Percentiles rank a stretch among this genome's conserved stretches.
Conservation (phyloP, 2,797 vertebrate genomes). For the Xenopus petersii region DNA sequence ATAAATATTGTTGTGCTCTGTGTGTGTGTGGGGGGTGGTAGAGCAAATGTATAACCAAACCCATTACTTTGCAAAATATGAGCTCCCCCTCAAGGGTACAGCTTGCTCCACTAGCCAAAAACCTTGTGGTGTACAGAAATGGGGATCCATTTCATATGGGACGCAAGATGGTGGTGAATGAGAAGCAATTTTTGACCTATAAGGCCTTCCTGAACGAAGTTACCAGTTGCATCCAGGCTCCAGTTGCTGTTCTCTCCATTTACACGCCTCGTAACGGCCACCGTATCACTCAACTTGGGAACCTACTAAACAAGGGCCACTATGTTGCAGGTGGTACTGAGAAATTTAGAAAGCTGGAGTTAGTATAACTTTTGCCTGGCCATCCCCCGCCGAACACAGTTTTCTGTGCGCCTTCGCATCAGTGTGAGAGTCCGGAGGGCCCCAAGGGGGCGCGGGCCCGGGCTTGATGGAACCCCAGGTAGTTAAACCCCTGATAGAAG, state of each 20-base stretch:
- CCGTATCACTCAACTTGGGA: slow-evolving; percentile 66
- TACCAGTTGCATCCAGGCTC: slow-evolving; percentile 71
- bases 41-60: background rate
- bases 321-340: slow-evolving; percentile 88
- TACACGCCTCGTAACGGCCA: slow-evolving; percentile 78
- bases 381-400: too few species aligned
- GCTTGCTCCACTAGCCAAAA: slow-evolving; percentile 73
- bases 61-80: slow-evolving; percentile 33
- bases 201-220: slow-evolving; percentile 83
- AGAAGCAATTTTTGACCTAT: slow-evolving; percentile 74
- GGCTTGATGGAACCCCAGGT: too few species aligned
- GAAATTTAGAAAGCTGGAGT: slow-evolving; percentile 81
- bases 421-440: too few species aligned
- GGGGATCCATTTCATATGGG: slow-evolving; percentile 83
- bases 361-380: slow-evolving; percentile 61
- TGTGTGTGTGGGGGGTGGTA: background rate
- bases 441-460: too few species aligned
- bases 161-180: slow-evolving; percentile 79
- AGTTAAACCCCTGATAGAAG: too few species aligned
- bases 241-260: slow-evolving; percentile 77
- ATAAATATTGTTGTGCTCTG: background rate
- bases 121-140: slow-evolving; percentile 81
- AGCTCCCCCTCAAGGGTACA: slow-evolving; percentile 35
- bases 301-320: slow-evolving; percentile 73
- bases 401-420: too few species aligned